Conservation (phyloP, 2,888 invertebrate species). For the Octonoba sinensis region DNA sequence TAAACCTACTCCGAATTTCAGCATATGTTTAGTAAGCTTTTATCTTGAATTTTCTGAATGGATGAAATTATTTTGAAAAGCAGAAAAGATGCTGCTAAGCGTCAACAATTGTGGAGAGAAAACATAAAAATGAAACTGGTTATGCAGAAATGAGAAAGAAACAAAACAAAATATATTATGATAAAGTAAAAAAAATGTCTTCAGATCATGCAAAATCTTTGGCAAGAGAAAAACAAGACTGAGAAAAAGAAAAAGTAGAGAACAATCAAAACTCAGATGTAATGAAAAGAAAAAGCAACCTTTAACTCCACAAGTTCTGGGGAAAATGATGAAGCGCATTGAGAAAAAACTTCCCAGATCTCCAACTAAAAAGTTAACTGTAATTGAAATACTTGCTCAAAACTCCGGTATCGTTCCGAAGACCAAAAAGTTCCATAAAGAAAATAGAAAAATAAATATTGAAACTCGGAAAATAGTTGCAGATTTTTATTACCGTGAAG, state of each 20-base stretch:
- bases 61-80: conserved; percentile 1
- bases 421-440: conserved; percentile 1
- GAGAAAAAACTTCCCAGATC: conserved; percentile 5
- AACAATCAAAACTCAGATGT: neutral
- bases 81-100: conserved; percentile 3
- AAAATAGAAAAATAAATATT: conserved; percentile 1
- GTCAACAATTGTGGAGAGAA: conserved; percentile 3
- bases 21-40: neutral
- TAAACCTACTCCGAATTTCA: neutral
- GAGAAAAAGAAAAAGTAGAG: conserved; percentile 5
- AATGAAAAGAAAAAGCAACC: neutral
- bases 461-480: conserved; percentile 6
- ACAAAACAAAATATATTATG: neutral
- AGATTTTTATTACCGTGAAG: neutral
- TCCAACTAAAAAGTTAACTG: conserved; percentile 8
- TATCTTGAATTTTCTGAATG: no score
- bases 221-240: no score
- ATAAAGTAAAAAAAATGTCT: no score
- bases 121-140: conserved; percentile 6
- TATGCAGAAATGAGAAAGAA: neutral
- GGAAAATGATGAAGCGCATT: neutral
- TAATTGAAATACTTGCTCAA: conserved; percentile 3
- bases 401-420: neutral
- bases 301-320: conserved; percentile 1
- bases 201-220: no score